A percentile compares a stretch with the other conserved stretches of the same genome.
Conservation (phyloP, 2,888 invertebrate species). For the Cheiracanthium punctorium region DNA sequence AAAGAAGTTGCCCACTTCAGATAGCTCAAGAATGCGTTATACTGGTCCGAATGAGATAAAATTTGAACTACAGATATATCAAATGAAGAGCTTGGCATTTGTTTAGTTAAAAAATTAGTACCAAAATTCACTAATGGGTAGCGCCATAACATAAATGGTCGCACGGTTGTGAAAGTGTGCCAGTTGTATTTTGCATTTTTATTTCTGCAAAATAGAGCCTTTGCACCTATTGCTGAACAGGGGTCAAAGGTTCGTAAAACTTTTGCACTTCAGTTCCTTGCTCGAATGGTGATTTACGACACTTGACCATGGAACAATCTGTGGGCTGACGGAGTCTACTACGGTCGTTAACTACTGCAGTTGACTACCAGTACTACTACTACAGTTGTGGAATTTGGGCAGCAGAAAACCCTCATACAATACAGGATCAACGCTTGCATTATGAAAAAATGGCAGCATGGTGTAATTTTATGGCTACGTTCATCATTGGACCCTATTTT, state of each 20-base stretch:
- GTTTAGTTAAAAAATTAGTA: too few species aligned
- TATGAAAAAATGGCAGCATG: not conserved
- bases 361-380: not conserved
- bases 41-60: too few species aligned
- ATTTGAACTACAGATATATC: too few species aligned
- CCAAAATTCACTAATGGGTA: too few species aligned
- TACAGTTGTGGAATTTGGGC: not conserved
- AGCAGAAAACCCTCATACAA: not conserved
- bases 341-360: too few species aligned
- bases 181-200: not conserved
- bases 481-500: not conserved
- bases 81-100: too few species aligned
- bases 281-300: not conserved
- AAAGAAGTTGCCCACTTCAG: too few species aligned
- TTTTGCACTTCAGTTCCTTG: conserved; percentile 2
- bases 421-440: not conserved
- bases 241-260: not conserved
- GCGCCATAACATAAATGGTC: too few species aligned
- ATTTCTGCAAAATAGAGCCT: not conserved
- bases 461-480: not conserved
- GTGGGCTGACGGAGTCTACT: not conserved
- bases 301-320: conserved; percentile 17
- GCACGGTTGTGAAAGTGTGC: too few species aligned
- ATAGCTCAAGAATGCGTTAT: too few species aligned
- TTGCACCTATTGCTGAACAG: not conserved